These are phyloP conservation scores for Amphiura filiformis DNA, from an alignment of 35 echinoderm and acorn worm species.

Conservation along the genomic window DNA sequence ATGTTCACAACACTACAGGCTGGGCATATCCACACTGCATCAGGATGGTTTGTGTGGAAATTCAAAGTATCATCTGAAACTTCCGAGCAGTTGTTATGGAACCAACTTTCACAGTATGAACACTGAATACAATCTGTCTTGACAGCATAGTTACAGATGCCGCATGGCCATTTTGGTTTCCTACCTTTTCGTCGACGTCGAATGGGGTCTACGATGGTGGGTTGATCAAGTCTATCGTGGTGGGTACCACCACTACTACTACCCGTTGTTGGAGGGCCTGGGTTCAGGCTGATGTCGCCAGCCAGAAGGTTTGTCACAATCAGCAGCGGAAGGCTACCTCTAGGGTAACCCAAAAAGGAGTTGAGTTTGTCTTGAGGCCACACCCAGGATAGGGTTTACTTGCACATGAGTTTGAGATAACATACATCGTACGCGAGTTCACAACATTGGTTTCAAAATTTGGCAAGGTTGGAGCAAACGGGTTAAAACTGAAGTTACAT, in stretches of 20 bases:
- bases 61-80: not conserved
- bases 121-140: conserved; percentile 18
- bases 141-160: not conserved
- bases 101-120: conserved; percentile 9
- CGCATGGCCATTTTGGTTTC: conserved; percentile 27
- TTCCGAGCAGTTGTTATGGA: not conserved
- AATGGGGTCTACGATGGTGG: not conserved
- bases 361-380: not conserved
- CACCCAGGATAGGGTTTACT: not conserved
- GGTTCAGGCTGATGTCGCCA: conserved; percentile 10
- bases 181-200: not conserved
- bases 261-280: not conserved
- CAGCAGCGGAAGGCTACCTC: not conserved
- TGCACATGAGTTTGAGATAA: conserved; percentile 14
- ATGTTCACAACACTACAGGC: not conserved
- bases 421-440: not conserved
- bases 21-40: conserved; percentile 17
- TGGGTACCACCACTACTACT: too few species aligned
- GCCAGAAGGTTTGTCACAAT: not conserved
- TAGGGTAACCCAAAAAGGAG: not conserved
- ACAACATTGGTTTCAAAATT: not conserved
- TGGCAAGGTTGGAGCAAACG: too few species aligned
- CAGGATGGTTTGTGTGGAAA: not conserved
- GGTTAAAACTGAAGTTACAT: too few species aligned
- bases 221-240: not conserved